Percentiles rank a stretch among this genome's conserved stretches.
Conservation (phyloP, 2,888 invertebrate species). For the Spodoptera littoralis region DNA sequence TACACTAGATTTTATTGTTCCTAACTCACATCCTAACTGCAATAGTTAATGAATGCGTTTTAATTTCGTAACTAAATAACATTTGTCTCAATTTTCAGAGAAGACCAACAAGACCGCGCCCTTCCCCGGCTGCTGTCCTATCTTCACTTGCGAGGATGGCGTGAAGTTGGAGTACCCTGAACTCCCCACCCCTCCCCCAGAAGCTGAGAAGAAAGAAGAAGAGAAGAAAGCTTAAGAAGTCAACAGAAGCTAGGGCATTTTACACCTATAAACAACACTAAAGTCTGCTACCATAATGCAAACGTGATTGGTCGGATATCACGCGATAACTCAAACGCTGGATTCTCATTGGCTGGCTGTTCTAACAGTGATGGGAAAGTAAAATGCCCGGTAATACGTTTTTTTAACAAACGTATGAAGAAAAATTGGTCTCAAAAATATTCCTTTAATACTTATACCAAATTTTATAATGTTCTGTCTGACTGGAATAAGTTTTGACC, state of each 20-base stretch:
- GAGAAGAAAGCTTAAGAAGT: constrained; percentile 79
- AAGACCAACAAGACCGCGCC: constrained; percentile 96
- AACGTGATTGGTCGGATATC: constrained; percentile 33
- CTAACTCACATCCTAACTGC: too few species aligned
- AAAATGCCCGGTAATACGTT: constrained; percentile 45
- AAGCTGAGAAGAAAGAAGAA: constrained; percentile 73
- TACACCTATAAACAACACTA: constrained; percentile 41
- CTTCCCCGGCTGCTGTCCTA: constrained; percentile 96
- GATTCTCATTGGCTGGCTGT: constrained; percentile 40
- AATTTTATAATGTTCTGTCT: constrained; percentile 57
- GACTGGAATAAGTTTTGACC: constrained; percentile 42
- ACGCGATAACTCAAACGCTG: constrained; percentile 23
- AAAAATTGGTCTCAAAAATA: constrained; percentile 71
- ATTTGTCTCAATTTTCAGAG: constrained; percentile 83
- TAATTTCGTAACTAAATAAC: neutral
- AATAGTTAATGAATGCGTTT: too few species aligned
- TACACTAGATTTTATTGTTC: too few species aligned
- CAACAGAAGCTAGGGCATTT: constrained; percentile 50
- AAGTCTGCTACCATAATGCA: constrained; percentile 1
- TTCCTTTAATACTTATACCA: constrained; percentile 54
- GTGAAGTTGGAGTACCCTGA: constrained; percentile 96
- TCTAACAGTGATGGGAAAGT: constrained; percentile 48
- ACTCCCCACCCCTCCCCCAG: constrained; percentile 87
- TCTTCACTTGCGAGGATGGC: constrained; percentile 95
- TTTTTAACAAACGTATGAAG: constrained; percentile 25